Evolutionary conservation across 2,797 vertebrate species (phyloP).

Genomic region (Siniperca obscura): DNA sequence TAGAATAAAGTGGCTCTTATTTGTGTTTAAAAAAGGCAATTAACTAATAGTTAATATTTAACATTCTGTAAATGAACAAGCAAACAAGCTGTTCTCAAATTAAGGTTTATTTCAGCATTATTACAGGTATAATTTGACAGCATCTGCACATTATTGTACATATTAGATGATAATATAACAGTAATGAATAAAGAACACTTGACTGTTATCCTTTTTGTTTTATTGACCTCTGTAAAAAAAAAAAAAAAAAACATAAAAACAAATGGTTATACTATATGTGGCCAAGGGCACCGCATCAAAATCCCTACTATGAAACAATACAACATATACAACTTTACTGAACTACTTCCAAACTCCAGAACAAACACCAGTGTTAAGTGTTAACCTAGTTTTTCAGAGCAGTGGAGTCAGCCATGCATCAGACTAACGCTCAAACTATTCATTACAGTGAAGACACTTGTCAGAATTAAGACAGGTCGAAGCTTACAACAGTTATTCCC

Average conservation of each 20-base stretch:
- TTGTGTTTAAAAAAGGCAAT: slow-evolving; percentile 18
- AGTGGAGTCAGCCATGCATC: slow-evolving; percentile 8
- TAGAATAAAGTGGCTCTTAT: slow-evolving; percentile 10
- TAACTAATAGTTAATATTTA: slow-evolving; percentile 28
- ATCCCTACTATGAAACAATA: slow-evolving; percentile 9
- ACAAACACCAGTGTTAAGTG: neutral
- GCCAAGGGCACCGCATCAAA: slow-evolving; percentile 28
- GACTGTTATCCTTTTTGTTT: slow-evolving; percentile 40
- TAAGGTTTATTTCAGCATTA: slow-evolving; percentile 51
- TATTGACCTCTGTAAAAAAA: slow-evolving; percentile 60
- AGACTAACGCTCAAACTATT: neutral
- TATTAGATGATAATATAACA: slow-evolving; percentile 38
- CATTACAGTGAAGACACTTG: slow-evolving; percentile 47
- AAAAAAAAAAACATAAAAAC: slow-evolving; percentile 26
- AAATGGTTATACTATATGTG: slow-evolving; percentile 18
- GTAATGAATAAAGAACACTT: slow-evolving; percentile 63
- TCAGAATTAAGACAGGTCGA: slow-evolving; percentile 39
- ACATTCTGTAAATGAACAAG: slow-evolving; percentile 29
- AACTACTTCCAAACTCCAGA: slow-evolving; percentile 16
- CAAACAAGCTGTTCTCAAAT: slow-evolving; percentile 27
- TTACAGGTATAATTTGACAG: slow-evolving; percentile 41
- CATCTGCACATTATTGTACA: slow-evolving; percentile 62
- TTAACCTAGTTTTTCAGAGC: slow-evolving; percentile 7
- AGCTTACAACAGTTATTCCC: slow-evolving; percentile 44
- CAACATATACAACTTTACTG: slow-evolving; percentile 15